Percentiles rank a stretch among this genome's conserved stretches.
Evolutionary conservation across 2,113 vertebrate species (phyloP).

Genomic region (Anthoscopus minutus): DNA sequence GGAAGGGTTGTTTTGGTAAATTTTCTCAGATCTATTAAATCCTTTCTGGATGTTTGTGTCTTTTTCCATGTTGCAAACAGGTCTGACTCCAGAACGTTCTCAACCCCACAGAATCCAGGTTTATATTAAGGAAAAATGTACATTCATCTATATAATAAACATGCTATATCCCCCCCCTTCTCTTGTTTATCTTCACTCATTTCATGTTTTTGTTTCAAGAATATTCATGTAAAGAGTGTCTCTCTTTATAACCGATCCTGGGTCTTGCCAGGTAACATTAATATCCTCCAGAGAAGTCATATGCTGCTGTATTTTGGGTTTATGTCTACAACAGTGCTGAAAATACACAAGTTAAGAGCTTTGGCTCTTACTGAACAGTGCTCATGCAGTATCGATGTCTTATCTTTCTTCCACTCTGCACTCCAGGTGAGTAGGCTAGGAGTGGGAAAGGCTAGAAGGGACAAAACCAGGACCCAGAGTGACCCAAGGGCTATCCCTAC

Average conservation of each 20-base stretch:
- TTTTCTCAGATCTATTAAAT: background rate
- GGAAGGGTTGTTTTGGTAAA: background rate
- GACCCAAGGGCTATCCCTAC: background rate
- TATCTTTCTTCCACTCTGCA: background rate
- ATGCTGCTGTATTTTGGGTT: background rate
- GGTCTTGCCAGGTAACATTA: background rate
- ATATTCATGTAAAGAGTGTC: background rate
- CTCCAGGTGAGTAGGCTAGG: background rate
- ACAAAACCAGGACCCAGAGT: background rate
- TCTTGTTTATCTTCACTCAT: background rate
- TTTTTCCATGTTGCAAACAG: background rate
- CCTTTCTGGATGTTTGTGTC: background rate
- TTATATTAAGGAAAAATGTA: background rate
- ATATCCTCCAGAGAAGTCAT: background rate
- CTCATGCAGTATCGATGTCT: accelerated
- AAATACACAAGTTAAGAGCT: background rate
- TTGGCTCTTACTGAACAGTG: background rate
- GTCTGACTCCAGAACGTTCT: background rate
- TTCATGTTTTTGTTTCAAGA: background rate
- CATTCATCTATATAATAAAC: background rate
- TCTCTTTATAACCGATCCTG: background rate
- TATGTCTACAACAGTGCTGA: background rate
- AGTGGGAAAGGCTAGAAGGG: background rate
- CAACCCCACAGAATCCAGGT: background rate
- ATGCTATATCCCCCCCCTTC: background rate